A percentile compares a stretch with the other conserved stretches of the same genome.
phyloP scores from a whole-genome alignment of 1,140 invertebrate species.

The Drosophila sechellia region DNA sequence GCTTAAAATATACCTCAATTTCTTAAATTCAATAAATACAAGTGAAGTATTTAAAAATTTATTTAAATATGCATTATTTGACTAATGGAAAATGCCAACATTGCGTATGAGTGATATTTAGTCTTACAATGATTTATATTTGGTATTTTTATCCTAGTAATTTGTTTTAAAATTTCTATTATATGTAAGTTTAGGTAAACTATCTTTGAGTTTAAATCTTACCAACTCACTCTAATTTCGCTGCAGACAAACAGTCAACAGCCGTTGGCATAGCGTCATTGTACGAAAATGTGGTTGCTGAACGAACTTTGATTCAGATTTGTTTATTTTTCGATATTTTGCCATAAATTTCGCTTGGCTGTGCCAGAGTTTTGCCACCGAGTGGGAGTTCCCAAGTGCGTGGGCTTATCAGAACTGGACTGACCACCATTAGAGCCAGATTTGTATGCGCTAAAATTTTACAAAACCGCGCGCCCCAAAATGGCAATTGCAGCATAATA shows the following conservation, averaged over 20 bases:
- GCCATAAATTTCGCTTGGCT: constrained; percentile 17
- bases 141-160: too few species aligned
- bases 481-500: constrained; percentile 54
- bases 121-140: too few species aligned
- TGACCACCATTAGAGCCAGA: constrained; percentile 19
- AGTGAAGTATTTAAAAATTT: too few species aligned
- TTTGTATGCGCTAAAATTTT: constrained; percentile 30
- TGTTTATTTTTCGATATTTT: constrained; percentile 29
- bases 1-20: too few species aligned
- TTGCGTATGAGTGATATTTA: constrained; percentile 1
- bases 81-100: neutral
- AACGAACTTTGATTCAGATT: constrained; percentile 37
- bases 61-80: too few species aligned
- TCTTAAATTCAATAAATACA: too few species aligned
- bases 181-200: constrained; percentile 3
- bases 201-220: neutral
- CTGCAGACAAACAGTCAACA: constrained; percentile 73
- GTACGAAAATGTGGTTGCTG: constrained; percentile 57
- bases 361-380: constrained; percentile 33
- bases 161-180: too few species aligned
- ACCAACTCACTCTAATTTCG: constrained; percentile 17
- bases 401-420: constrained; percentile 27
- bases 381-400: constrained; percentile 39
- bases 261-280: constrained; percentile 62
- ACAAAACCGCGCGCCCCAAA: constrained; percentile 26